Percentiles rank a stretch among this genome's conserved stretches.
These are phyloP conservation scores for Holcopasites calliopsidis DNA, from an alignment of 1,140 invertebrate species.

Conservation along the genomic window DNA sequence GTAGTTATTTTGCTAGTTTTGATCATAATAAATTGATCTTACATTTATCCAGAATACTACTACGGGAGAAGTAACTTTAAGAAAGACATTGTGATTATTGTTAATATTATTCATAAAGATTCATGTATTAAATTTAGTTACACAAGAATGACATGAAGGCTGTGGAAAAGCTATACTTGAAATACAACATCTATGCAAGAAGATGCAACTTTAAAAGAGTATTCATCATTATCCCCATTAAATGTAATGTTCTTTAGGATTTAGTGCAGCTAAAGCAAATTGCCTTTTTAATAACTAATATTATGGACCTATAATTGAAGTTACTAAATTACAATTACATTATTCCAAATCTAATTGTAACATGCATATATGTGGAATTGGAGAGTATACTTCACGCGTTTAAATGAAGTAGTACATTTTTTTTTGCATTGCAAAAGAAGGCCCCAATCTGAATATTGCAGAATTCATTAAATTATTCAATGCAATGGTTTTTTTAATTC, in stretches of 20 bases:
- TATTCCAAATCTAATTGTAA: background rate
- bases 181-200: slow-evolving; percentile 58
- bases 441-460: slow-evolving; percentile 36
- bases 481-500: no score
- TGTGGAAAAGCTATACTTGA: slow-evolving; percentile 64
- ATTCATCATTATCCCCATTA: slow-evolving; percentile 34
- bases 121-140: slow-evolving; percentile 56
- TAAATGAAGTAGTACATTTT: no score
- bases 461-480: background rate
- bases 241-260: no score
- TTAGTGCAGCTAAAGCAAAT: no score
- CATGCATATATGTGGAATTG: no score
- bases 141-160: slow-evolving; percentile 57
- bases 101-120: slow-evolving; percentile 51
- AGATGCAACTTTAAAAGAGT: slow-evolving; percentile 40
- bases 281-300: no score
- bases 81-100: slow-evolving; percentile 61
- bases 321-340: no score
- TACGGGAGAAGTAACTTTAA: slow-evolving; percentile 47
- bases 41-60: slow-evolving; percentile 19
- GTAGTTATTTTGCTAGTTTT: background rate
- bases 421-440: no score
- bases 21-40: slow-evolving; percentile 7
- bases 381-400: no score
- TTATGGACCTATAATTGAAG: no score